phyloP scores from a whole-genome alignment of 2,113 vertebrate species.

The Progne subis region DNA sequence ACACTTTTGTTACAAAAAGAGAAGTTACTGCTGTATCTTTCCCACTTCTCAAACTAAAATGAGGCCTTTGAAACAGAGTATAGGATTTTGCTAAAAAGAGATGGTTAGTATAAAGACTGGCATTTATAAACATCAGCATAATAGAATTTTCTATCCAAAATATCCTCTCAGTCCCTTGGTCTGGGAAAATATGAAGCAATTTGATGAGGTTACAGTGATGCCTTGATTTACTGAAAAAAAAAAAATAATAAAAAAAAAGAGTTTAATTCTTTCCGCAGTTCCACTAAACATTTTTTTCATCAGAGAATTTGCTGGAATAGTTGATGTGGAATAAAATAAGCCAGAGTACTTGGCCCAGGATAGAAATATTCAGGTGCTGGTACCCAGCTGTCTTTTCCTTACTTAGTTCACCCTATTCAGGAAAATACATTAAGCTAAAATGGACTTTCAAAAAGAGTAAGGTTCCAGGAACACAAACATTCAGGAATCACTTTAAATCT shows the following conservation, averaged over 20 bases:
- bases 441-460: not conserved
- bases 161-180: not conserved
- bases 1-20: not conserved
- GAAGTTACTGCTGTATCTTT: not conserved
- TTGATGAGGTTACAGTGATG: not conserved
- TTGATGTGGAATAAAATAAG: conserved; percentile 20
- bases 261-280: conserved; percentile 26
- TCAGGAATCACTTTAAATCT: not conserved
- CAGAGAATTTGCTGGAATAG: not conserved
- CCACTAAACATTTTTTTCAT: not conserved
- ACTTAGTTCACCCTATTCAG: not conserved
- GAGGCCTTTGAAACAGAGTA: not conserved
- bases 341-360: not conserved
- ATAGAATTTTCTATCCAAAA: not conserved
- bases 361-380: not conserved
- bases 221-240: not conserved
- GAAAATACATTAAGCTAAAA: not conserved
- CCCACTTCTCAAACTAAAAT: not conserved
- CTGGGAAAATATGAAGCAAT: conserved; percentile 37
- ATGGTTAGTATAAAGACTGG: not conserved
- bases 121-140: not conserved
- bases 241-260: not conserved
- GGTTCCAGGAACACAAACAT: not conserved
- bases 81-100: not conserved
- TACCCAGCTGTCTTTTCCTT: not conserved